phyloP scores from a whole-genome alignment of 2,797 vertebrate genomes.

The Enteromius radiatus region DNA sequence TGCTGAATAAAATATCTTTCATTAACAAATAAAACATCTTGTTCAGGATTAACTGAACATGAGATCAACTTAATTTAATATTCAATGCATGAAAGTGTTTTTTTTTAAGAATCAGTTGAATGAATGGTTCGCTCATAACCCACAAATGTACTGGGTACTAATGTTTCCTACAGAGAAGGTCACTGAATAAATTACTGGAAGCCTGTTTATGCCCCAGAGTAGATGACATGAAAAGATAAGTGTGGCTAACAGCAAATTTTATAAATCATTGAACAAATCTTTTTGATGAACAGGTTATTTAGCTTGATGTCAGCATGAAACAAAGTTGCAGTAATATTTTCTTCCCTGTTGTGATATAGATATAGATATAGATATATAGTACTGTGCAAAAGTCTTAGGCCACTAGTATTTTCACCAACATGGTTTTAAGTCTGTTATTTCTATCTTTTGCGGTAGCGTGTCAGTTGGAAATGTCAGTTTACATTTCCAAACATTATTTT shows the following conservation, averaged over 20 bases:
- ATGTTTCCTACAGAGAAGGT: conserved; percentile 2
- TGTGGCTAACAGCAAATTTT: neutral
- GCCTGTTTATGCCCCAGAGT: neutral
- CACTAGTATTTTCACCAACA: too few species aligned
- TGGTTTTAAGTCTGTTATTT: too few species aligned
- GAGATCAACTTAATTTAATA: neutral
- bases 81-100: neutral
- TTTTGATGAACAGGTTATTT: neutral
- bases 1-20: neutral
- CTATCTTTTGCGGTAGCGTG: too few species aligned
- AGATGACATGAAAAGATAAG: neutral
- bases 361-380: too few species aligned
- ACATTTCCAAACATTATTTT: too few species aligned
- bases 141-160: too few species aligned
- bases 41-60: neutral
- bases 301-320: neutral
- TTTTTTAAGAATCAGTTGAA: neutral
- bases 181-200: neutral
- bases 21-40: neutral
- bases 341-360: too few species aligned
- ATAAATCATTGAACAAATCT: neutral
- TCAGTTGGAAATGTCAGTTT: too few species aligned
- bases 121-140: neutral
- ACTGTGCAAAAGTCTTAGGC: too few species aligned
- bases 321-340: neutral